Evolutionary conservation across 2,888 invertebrate species (phyloP).

Genomic region (Zhuqinia jingwanae): DNA sequence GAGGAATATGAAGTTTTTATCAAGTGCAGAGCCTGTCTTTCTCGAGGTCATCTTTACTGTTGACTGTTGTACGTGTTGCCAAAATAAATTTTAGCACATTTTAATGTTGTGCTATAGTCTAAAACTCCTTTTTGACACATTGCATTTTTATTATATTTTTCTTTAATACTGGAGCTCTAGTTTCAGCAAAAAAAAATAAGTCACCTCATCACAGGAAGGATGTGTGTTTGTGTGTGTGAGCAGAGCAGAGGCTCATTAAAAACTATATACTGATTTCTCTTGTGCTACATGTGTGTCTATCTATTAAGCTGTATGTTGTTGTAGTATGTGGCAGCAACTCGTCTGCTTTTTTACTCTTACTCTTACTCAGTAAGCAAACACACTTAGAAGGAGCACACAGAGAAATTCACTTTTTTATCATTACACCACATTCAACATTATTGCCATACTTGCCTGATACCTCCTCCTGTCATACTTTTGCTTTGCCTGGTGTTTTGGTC

Average conservation of each 20-base stretch:
- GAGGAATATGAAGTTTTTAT: conserved; percentile 39
- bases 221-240: conserved; percentile 12
- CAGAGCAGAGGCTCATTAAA: conserved; percentile 27
- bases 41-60: conserved; percentile 11
- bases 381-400: not conserved
- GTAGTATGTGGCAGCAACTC: conserved; percentile 5
- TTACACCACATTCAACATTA: not conserved
- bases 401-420: not conserved
- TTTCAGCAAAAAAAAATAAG: conserved; percentile 12
- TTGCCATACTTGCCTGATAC: not conserved
- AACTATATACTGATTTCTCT: conserved; percentile 7
- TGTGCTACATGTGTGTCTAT: not conserved
- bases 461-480: too few relatives aligned
- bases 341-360: conserved; percentile 13
- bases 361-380: conserved; percentile 11
- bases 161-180: not conserved
- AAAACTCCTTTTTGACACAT: not conserved
- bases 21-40: not conserved
- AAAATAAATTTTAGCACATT: not conserved
- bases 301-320: not conserved
- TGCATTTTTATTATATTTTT: not conserved
- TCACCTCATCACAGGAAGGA: conserved; percentile 39
- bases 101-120: not conserved
- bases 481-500: too few relatives aligned
- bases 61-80: too few relatives aligned